phyloP scores from a whole-genome alignment of 2,888 invertebrate species.

The Smittia sp. region DNA sequence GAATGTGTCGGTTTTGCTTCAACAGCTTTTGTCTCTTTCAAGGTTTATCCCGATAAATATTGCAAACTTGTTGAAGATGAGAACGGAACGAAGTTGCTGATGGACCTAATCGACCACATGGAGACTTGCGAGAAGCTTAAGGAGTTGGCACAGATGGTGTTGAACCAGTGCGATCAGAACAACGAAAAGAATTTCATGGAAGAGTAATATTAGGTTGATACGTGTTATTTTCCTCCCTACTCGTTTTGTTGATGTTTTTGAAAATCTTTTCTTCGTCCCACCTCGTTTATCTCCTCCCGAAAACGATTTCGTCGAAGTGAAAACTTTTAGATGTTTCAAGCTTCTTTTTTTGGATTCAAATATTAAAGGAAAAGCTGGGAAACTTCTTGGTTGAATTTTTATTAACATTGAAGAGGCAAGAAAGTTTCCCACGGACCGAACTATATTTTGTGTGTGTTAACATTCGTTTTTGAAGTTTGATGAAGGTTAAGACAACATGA shows the following conservation, averaged over 20 bases:
- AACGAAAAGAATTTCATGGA: constrained; percentile 40
- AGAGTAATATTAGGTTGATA: constrained; percentile 28
- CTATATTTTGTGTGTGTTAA: background rate
- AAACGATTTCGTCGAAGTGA: too few species aligned
- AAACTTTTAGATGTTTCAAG: background rate
- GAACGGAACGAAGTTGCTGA: constrained; percentile 74
- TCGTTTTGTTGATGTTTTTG: constrained; percentile 1
- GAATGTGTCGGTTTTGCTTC: constrained; percentile 11
- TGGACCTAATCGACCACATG: constrained; percentile 62
- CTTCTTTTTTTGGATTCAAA: background rate
- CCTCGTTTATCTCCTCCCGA: too few species aligned
- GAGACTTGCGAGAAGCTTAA: constrained; percentile 66
- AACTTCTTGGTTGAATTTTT: background rate
- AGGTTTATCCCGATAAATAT: constrained; percentile 81
- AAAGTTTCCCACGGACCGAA: background rate
- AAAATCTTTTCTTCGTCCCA: background rate
- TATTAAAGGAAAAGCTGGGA: background rate
- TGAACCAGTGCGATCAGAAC: constrained; percentile 60
- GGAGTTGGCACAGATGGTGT: constrained; percentile 65
- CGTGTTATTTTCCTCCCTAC: background rate
- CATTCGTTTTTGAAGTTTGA: background rate
- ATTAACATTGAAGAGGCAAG: too few species aligned
- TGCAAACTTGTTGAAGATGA: constrained; percentile 83
- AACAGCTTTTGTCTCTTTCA: too few species aligned
- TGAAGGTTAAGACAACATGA: background rate